These are phyloP conservation scores for Alectura lathami DNA, from an alignment of 2,113 vertebrate species.

Conservation along the genomic window DNA sequence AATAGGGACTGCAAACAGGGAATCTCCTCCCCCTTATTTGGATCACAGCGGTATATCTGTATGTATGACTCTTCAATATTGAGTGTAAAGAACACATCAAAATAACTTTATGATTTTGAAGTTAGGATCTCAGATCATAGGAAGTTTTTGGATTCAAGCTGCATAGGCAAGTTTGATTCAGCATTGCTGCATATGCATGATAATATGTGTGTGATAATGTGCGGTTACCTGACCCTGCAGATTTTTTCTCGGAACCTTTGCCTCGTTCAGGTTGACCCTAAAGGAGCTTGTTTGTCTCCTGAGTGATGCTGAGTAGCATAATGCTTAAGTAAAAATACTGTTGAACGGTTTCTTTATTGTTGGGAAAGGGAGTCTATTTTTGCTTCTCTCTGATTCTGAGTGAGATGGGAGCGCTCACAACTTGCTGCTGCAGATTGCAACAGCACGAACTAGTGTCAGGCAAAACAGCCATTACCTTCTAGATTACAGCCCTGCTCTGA, in stretches of 20 bases:
- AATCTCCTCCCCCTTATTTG: background rate
- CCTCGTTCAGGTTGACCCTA: background rate
- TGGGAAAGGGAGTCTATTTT: background rate
- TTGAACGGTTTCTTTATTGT: background rate
- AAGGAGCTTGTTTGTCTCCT: background rate
- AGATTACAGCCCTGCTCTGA: background rate
- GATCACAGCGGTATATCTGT: background rate
- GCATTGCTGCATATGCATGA: background rate
- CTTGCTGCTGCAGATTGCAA: background rate
- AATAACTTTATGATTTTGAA: background rate
- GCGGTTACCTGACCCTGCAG: background rate
- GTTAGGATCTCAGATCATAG: background rate
- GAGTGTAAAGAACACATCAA: background rate
- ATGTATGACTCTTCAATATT: background rate
- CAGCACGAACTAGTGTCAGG: background rate
- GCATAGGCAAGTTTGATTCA: background rate
- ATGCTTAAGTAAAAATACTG: background rate
- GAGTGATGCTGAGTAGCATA: background rate
- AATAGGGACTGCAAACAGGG: background rate
- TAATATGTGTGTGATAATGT: background rate
- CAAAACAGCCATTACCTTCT: background rate
- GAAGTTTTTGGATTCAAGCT: background rate
- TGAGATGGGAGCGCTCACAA: background rate
- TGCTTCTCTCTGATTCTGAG: background rate
- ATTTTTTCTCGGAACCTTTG: background rate